Evolutionary conservation across 2,113 vertebrate genomes (phyloP).

Genomic region (Bubalus kerabau): DNA sequence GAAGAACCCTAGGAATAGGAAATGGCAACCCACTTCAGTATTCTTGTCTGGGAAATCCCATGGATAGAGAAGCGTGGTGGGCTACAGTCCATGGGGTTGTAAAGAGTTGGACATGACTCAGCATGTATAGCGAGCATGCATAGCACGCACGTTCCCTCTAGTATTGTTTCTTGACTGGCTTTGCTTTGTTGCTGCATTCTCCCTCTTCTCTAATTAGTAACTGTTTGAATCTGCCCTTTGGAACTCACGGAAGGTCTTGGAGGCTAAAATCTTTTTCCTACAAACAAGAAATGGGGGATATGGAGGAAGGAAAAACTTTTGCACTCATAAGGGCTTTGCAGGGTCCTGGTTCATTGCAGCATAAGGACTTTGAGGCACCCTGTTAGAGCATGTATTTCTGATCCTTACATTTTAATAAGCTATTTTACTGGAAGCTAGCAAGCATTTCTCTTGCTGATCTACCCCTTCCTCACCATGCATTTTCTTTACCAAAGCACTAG

Average conservation of each 20-base stretch:
- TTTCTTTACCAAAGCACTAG: background rate
- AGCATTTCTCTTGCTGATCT: background rate
- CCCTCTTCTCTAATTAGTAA: background rate
- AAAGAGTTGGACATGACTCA: background rate
- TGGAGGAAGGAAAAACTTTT: background rate
- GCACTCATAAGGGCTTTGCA: background rate
- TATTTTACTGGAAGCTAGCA: background rate
- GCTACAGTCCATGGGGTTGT: background rate
- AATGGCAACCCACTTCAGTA: background rate
- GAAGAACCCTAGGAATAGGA: background rate
- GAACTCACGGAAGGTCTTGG: background rate
- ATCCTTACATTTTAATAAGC: background rate
- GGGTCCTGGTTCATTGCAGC: background rate
- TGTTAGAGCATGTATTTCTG: background rate
- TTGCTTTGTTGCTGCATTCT: no score
- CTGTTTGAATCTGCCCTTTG: background rate
- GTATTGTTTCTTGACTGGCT: background rate
- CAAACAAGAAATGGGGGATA: background rate
- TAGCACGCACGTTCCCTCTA: rapidly evolving
- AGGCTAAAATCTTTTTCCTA: background rate
- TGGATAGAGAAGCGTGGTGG: background rate
- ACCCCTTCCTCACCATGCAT: background rate
- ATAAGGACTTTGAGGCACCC: rapidly evolving
- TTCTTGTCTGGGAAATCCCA: background rate
- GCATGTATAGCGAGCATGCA: background rate